Evolutionary conservation across 2,113 vertebrate species (phyloP).

Genomic region (Cynocephalus volans): DNA sequence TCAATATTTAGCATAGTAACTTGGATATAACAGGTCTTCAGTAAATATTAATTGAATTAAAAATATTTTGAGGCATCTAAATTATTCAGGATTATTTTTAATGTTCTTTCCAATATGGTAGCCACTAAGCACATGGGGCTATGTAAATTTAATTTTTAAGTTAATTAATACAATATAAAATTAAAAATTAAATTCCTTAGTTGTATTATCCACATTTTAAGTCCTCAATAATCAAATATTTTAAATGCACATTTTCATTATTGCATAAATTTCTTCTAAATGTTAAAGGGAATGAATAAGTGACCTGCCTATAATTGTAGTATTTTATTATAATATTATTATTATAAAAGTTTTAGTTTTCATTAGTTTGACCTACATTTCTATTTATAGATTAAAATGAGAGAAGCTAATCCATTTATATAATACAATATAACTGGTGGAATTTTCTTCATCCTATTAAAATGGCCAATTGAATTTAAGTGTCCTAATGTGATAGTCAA

Average conservation of each 20-base stretch:
- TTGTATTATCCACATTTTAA: not conserved
- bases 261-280: not conserved
- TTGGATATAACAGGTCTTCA: not conserved
- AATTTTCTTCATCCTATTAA: not conserved
- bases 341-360: not conserved
- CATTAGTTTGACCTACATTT: not conserved
- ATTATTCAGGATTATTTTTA: not conserved
- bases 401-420: not conserved
- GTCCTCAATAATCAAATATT: not conserved
- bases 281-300: not conserved
- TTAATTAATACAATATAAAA: not conserved
- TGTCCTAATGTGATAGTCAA: not conserved
- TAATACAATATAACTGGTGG: not conserved
- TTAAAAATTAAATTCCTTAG: not conserved
- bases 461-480: not conserved
- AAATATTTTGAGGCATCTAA: not conserved
- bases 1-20: not conserved
- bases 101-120: not conserved
- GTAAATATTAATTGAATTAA: not conserved
- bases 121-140: not conserved
- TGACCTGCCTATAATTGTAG: not conserved
- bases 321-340: not conserved
- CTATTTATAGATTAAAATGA: not conserved
- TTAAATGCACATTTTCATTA: not conserved
- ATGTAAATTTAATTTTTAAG: not conserved